phyloP scores from a whole-genome alignment of 2,797 vertebrate species.

The Lithobates sylvaticus region DNA sequence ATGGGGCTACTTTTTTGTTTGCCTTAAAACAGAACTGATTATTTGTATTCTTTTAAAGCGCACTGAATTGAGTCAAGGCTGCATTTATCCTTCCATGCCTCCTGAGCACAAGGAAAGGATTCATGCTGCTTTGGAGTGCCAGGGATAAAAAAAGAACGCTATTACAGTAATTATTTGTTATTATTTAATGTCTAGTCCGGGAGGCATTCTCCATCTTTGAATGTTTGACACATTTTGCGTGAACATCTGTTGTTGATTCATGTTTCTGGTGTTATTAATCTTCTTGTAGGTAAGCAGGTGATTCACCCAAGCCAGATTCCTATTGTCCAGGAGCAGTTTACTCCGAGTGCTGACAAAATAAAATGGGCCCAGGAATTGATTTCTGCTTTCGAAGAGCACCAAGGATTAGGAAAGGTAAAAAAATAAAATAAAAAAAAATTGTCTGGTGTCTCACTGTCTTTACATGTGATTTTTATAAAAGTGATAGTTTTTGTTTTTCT shows the following conservation, averaged over 20 bases:
- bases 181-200: constrained; percentile 69
- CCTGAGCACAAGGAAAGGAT: constrained; percentile 64
- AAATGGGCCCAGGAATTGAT: constrained; percentile 94
- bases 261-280: constrained; percentile 73
- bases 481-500: not conserved
- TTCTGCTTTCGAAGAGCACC: constrained; percentile 90
- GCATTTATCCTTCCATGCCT: constrained; percentile 64
- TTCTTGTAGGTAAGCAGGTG: constrained; percentile 93
- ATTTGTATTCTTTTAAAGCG: constrained; percentile 49
- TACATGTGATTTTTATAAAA: not conserved
- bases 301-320: constrained; percentile 96
- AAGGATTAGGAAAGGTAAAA: constrained; percentile 94
- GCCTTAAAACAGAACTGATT: constrained; percentile 61
- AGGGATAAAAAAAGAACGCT: constrained; percentile 65
- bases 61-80: constrained; percentile 58
- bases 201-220: constrained; percentile 71
- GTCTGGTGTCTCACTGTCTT: not conserved
- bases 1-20: constrained; percentile 56
- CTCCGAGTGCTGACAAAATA: constrained; percentile 88
- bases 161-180: constrained; percentile 70
- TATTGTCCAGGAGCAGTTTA: constrained; percentile 94
- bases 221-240: constrained; percentile 73
- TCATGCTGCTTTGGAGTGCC: constrained; percentile 58
- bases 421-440: constrained; percentile 15
- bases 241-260: constrained; percentile 75